Percentiles rank a stretch among this genome's conserved stretches.
phyloP scores from a whole-genome alignment of 2,888 invertebrate genomes.

The Phaedon cochleariae region DNA sequence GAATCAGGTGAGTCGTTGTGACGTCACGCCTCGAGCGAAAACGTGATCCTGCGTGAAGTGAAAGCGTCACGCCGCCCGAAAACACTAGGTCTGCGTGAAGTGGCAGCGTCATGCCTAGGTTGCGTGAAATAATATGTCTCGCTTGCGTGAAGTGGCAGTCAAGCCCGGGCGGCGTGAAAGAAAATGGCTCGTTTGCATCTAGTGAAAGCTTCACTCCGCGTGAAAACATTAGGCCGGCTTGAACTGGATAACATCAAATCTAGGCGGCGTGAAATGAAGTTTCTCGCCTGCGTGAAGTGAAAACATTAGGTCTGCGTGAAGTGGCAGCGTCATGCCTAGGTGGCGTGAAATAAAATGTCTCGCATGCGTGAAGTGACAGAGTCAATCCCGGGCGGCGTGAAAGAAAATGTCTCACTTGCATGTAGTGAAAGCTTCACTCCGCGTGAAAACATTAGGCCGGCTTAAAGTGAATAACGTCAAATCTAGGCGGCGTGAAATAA shows the following conservation, averaged over 20 bases:
- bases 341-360: too few relatives aligned
- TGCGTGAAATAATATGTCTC: too few relatives aligned
- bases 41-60: background rate
- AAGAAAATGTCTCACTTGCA: background rate
- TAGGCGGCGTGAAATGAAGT: background rate
- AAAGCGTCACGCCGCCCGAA: background rate
- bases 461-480: too few relatives aligned
- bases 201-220: background rate
- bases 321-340: too few relatives aligned
- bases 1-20: constrained; percentile 70
- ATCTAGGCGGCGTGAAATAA: background rate
- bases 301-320: too few relatives aligned
- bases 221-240: too few relatives aligned
- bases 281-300: background rate
- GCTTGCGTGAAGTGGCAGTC: background rate
- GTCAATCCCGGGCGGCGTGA: too few relatives aligned
- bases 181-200: background rate
- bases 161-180: too few relatives aligned
- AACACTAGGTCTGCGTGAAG: background rate
- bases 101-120: background rate
- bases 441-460: too few relatives aligned
- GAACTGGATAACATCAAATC: too few relatives aligned
- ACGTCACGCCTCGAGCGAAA: background rate
- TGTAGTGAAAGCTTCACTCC: background rate
- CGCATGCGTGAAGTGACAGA: background rate